phyloP scores from a whole-genome alignment of 2,797 vertebrate species.

The Epinephelus coioides region DNA sequence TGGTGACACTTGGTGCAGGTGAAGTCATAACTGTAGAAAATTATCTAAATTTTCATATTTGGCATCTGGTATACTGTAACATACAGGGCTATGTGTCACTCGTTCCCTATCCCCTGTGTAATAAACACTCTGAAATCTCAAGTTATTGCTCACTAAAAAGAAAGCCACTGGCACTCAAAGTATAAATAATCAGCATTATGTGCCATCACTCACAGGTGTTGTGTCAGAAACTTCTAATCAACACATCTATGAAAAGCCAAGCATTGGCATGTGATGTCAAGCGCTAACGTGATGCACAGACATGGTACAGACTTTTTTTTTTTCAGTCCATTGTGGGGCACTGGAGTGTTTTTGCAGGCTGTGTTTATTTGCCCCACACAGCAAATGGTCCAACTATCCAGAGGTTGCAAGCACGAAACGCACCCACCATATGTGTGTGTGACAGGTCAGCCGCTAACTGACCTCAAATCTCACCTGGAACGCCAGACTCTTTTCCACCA shows the following conservation, averaged over 20 bases:
- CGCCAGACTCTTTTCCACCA: background rate
- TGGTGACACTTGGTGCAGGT: no score
- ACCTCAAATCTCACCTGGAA: background rate
- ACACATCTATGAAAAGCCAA: slow-evolving; percentile 23
- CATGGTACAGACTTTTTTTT: background rate
- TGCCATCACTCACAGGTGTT: background rate
- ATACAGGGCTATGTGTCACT: background rate
- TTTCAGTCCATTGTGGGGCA: no score
- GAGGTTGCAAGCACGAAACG: background rate
- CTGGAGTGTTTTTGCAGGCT: background rate
- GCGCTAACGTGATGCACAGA: background rate
- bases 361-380: background rate
- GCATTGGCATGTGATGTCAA: background rate
- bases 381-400: background rate
- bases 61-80: background rate
- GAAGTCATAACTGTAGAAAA: no score
- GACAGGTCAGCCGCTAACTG: background rate
- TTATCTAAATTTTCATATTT: background rate
- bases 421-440: no score
- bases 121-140: no score
- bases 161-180: no score
- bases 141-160: no score
- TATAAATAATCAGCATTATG: background rate
- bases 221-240: slow-evolving; percentile 4
- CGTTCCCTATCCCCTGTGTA: background rate